Evolutionary conservation across 1,140 invertebrate species (phyloP), one percentile per base, ranked within the genome.

Genomic region (Drosophila repletoides): DNA sequence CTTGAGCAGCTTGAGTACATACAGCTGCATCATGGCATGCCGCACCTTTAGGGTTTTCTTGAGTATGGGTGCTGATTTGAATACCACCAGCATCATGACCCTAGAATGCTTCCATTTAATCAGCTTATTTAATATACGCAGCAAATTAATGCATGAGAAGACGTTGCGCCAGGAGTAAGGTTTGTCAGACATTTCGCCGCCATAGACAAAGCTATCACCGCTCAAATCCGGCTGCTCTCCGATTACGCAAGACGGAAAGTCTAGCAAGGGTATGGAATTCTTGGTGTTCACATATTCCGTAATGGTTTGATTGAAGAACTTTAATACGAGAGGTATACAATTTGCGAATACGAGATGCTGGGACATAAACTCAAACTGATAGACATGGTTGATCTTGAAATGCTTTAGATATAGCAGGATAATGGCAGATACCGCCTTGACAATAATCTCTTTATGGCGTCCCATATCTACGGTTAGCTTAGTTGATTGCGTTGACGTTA

Each of bases 1-100:
- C 92, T 99, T 99, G 0, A 99, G 91, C 24, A 99, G 91, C 91
- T 99, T 99, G 33, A 99, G 92, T 3, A 99, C 97, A 91, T 99
- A 99, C 48, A 99, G 92, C 91, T 99, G 99, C 93, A 99, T 97
- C 94, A 99, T 96, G 1, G 98, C 97, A 91, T 99, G 97, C 49
- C 96, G 93, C 0, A 98, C 96, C 93, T 98, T 98, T 5, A 99
- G 92, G 4, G 98, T 98, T 69, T 98, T 93, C 91, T 99, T 99
- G 29, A 99, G 92, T 73, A 99, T 99, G 0, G 98, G 98, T 4
- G 98, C 98, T 41, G 98, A 99, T 92, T 99, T 99, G 90, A 99
- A 99, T 1, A 99, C 98, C 38, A 99, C 98, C 40, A 99, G 92
- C 98, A 99, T 99, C 98, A 99, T 99, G 21, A 99, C 99, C 71